Base-by-base conservation (phyloP, 2,113 vertebrate genomes). In the Gallinago undulata region DNA sequence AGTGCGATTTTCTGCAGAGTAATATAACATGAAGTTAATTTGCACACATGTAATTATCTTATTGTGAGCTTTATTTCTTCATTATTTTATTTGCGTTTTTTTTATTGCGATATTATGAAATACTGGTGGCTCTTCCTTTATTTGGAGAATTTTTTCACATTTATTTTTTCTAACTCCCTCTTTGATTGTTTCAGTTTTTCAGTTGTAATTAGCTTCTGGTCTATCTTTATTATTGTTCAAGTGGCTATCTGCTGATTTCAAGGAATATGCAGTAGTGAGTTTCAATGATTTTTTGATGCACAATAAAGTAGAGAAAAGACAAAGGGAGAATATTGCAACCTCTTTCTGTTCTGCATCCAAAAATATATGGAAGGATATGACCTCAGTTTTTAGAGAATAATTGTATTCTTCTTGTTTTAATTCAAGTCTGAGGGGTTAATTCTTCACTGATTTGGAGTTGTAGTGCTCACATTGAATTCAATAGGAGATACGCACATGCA, bases 1-100 rank as follows among this genome's bases (percentile, higher is more conserved):
- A 35, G 3, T 63, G 9, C 10, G 0, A 0, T 27, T 7, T 53
- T 7, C 3, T 6, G 47, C 1, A 22, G 9, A 2, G 2, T 27
- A 23, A 70, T 51, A 37, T 28, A 5, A 10, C 13, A 1, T 41
- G 3, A 9, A 19, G 2, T 27, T 67, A 30, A 24, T 1, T n/a
- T 60, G 3, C 48, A 22, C 2, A 13, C 13, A 2, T 9, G 3
- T 62, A 8, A 1, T 24, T 37, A 7, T 19, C 1, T 14, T 35
- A 30, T 2, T 14, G 3, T 9, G 2, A 51, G 53, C 2, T 45
- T 59, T 17, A 55, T 3, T 30, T 51, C 22, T 5, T 68, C 1
- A 5, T 23, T 5, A 14, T 22, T 64, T 16, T 37, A 6, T 24
- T 35, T 59, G 6, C 13, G 0, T 53, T 57, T 45, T 45, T 50